Conservation (phyloP, 1,140 invertebrate species). For the Nasonia giraulti region DNA sequence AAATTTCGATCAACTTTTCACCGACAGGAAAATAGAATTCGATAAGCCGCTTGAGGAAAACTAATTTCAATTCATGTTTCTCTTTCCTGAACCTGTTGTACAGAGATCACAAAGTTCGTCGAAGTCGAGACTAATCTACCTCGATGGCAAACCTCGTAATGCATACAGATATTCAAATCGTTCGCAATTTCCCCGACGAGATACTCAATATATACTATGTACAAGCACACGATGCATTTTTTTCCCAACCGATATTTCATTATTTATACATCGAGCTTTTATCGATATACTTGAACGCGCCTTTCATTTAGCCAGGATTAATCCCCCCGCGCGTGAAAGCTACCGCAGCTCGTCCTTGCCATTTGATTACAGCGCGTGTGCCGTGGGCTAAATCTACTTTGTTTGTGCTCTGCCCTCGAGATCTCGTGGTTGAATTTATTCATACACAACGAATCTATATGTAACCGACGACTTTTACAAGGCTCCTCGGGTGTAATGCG, state of each 20-base stretch:
- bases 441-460: background rate
- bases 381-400: slow-evolving; percentile 27
- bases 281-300: background rate
- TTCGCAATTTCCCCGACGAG: too few species aligned
- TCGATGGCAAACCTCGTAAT: too few species aligned
- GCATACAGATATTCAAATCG: too few species aligned
- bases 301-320: slow-evolving; percentile 32
- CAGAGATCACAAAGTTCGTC: too few species aligned
- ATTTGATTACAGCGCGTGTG: slow-evolving; percentile 8
- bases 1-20: too few species aligned
- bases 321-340: background rate
- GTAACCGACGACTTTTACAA: background rate
- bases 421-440: background rate
- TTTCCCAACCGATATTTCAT: background rate
- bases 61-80: too few species aligned
- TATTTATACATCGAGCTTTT: background rate
- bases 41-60: too few species aligned
- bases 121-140: too few species aligned
- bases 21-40: too few species aligned
- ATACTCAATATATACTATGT: too few species aligned
- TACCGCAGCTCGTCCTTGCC: background rate
- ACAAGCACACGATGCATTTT: too few species aligned
- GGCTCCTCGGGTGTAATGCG: background rate
- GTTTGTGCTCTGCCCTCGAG: background rate
- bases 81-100: too few species aligned